A percentile compares a stretch with the other conserved stretches of the same genome.
Evolutionary conservation across 2,888 invertebrate species (phyloP).

Genomic region (Gymnosoma rotundatum): DNA sequence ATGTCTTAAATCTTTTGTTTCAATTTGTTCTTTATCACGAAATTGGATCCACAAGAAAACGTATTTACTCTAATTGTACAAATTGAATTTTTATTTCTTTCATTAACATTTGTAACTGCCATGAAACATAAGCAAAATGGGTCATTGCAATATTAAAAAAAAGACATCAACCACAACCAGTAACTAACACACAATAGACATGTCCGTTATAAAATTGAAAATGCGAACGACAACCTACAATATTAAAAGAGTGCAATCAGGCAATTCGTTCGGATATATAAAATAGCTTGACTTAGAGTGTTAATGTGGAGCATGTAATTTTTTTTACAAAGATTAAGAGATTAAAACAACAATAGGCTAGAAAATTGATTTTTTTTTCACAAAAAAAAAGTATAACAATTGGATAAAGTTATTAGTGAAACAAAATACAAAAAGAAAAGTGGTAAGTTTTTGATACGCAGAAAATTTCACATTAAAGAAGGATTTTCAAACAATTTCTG

Average conservation of each 20-base stretch:
- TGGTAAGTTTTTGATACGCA: too few species aligned
- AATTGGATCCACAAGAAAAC: too few species aligned
- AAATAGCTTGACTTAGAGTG: neutral
- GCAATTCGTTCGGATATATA: neutral
- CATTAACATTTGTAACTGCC: neutral
- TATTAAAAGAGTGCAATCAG: neutral
- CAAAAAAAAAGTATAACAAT: too few species aligned
- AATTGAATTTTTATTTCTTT: neutral
- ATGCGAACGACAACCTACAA: constrained; percentile 14
- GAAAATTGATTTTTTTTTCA: neutral
- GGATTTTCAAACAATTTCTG: too few species aligned
- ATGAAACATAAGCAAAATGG: constrained; percentile 1
- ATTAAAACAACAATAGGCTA: neutral
- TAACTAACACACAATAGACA: neutral
- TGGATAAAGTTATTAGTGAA: too few species aligned
- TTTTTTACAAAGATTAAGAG: neutral
- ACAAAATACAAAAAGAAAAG: too few species aligned
- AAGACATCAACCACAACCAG: constrained; percentile 7
- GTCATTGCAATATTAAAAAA: constrained; percentile 29
- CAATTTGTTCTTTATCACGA: too few species aligned
- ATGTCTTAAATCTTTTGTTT: constrained; percentile 16
- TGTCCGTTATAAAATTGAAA: constrained; percentile 1
- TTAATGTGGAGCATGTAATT: neutral
- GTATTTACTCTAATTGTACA: neutral
- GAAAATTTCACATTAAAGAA: too few species aligned